These are phyloP conservation scores for Itoplectis maculator DNA, from an alignment of 2,888 invertebrate species.

Conservation along the genomic window DNA sequence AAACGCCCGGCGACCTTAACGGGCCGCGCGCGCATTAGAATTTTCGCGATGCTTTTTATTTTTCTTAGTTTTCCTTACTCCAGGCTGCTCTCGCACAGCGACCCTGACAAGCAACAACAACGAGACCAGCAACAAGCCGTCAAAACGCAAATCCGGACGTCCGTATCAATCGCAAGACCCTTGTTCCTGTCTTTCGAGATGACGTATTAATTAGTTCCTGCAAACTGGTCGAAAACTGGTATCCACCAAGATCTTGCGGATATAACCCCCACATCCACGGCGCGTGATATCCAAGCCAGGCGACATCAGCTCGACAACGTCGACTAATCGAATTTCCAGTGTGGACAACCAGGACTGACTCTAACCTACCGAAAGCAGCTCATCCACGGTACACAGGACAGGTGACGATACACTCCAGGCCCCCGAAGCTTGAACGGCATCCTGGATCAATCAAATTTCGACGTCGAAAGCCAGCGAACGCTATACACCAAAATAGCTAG, in stretches of 20 bases:
- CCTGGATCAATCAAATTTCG: constrained; percentile 66
- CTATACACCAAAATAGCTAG: constrained; percentile 9
- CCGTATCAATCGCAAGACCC: background rate
- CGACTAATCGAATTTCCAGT: constrained; percentile 68
- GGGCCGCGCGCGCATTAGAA: constrained; percentile 75
- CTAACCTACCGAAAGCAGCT: constrained; percentile 32
- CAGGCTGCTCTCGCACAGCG: constrained; percentile 31
- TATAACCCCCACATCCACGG: too few relatives aligned
- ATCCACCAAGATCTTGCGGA: background rate
- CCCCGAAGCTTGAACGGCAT: constrained; percentile 48
- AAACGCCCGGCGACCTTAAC: constrained; percentile 75
- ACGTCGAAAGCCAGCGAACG: constrained; percentile 39
- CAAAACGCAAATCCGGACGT: background rate
- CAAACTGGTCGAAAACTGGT: background rate
- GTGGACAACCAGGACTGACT: constrained; percentile 50
- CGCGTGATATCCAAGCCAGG: too few relatives aligned
- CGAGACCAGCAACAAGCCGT: constrained; percentile 75
- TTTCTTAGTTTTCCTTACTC: constrained; percentile 24
- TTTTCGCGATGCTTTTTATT: constrained; percentile 67
- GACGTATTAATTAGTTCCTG: background rate
- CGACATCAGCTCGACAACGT: constrained; percentile 43
- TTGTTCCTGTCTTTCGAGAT: background rate
- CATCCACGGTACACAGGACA: constrained; percentile 32
- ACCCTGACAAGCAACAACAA: constrained; percentile 16
- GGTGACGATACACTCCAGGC: constrained; percentile 21